phyloP scores from a whole-genome alignment of 2,113 vertebrate genomes.

The Caretta caretta region DNA sequence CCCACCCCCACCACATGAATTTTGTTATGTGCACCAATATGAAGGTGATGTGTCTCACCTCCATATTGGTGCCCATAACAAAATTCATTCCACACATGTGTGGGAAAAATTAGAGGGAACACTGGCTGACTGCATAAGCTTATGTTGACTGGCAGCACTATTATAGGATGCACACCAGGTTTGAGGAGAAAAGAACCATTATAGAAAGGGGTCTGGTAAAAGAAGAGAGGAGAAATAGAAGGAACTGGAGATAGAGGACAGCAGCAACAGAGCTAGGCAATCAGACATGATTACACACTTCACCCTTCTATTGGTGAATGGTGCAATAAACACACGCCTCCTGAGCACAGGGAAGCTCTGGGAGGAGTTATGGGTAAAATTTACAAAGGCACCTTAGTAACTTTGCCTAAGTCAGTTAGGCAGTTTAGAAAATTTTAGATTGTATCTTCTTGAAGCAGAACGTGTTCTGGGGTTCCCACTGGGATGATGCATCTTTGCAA shows the following conservation, averaged over 20 bases:
- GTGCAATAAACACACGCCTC: neutral
- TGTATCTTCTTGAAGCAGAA: neutral
- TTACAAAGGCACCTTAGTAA: neutral
- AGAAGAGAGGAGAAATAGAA: neutral
- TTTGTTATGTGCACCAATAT: too few relatives aligned
- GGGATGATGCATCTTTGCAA: neutral
- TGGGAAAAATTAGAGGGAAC: too few relatives aligned
- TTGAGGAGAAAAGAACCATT: neutral
- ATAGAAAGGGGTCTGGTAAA: neutral
- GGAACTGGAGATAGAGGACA: neutral
- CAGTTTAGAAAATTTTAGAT: neutral
- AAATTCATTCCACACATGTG: too few relatives aligned
- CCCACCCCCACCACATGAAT: too few relatives aligned
- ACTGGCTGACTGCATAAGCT: neutral
- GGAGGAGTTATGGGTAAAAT: neutral
- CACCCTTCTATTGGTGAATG: neutral
- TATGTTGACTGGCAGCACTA: neutral
- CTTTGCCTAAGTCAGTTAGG: neutral
- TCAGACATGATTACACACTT: neutral
- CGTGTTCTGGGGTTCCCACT: neutral
- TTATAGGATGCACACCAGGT: neutral
- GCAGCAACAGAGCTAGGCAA: slow-evolving; percentile 2
- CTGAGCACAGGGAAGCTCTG: neutral
- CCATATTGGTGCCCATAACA: too few relatives aligned
- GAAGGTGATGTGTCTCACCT: too few relatives aligned